Evolutionary conservation across 2,888 invertebrate species (phyloP).

Genomic region (Napeogenes sylphis): DNA sequence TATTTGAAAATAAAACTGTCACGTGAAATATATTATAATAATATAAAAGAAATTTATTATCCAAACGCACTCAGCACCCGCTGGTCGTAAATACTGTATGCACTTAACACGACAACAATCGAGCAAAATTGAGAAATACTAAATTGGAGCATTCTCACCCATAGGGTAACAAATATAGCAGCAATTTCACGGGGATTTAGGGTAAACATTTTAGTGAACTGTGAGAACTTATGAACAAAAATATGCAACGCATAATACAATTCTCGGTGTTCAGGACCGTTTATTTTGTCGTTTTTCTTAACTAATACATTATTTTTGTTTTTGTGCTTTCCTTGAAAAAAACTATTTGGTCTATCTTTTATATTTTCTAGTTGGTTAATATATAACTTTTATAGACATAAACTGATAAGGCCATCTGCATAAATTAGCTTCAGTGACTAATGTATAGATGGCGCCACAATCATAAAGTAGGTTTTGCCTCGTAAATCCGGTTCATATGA

Average conservation of each 20-base stretch:
- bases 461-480: constrained; percentile 48
- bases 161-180: constrained; percentile 12
- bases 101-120: constrained; percentile 29
- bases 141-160: constrained; percentile 12
- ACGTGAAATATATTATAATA: constrained; percentile 40
- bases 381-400: background rate
- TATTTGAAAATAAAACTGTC: constrained; percentile 41
- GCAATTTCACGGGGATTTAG: constrained; percentile 14
- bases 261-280: background rate
- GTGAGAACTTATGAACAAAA: constrained; percentile 1
- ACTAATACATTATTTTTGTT: background rate
- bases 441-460: constrained; percentile 54
- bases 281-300: background rate
- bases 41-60: constrained; percentile 44
- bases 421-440: constrained; percentile 28
- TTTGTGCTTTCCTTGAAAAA: too few relatives aligned
- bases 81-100: constrained; percentile 45
- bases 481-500: constrained; percentile 58
- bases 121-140: constrained; percentile 18
- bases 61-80: constrained; percentile 35
- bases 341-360: too few relatives aligned
- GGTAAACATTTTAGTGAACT: constrained; percentile 8
- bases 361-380: background rate
- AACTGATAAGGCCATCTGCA: too few relatives aligned
- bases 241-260: background rate